These are phyloP conservation scores for Hypomecis punctinalis DNA, from an alignment of 2,888 invertebrate genomes.

Conservation along the genomic window DNA sequence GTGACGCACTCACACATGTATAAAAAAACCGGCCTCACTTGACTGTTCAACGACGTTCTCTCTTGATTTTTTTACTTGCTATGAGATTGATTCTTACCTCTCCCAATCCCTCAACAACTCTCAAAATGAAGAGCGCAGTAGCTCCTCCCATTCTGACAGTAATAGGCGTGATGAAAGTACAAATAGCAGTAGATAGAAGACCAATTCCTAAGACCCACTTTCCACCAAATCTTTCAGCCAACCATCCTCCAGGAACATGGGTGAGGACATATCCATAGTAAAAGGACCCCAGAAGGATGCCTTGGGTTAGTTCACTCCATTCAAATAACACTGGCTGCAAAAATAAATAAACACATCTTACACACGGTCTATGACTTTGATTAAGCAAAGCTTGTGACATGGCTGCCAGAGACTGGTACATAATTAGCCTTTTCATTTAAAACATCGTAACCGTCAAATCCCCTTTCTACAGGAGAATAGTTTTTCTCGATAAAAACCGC, in stretches of 20 bases:
- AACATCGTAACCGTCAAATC: too few species aligned
- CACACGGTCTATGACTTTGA: too few species aligned
- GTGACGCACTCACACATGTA: too few species aligned
- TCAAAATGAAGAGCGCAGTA: slow-evolving; percentile 80
- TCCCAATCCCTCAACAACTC: slow-evolving; percentile 85
- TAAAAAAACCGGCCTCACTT: too few species aligned
- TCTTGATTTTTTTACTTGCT: too few species aligned
- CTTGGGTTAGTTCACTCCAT: slow-evolving; percentile 90
- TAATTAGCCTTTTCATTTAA: too few species aligned
- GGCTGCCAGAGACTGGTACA: too few species aligned
- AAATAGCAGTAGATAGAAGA: slow-evolving; percentile 91
- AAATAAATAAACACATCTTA: slow-evolving; percentile 18
- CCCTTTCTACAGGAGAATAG: too few species aligned
- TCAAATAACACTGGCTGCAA: slow-evolving; percentile 75
- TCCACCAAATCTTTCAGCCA: slow-evolving; percentile 93
- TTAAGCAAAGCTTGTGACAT: too few species aligned
- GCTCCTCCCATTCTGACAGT: slow-evolving; percentile 86
- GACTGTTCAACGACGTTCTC: too few species aligned
- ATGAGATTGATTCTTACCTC: slow-evolving; percentile 88
- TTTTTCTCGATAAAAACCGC: too few species aligned
- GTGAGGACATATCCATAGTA: slow-evolving; percentile 94
- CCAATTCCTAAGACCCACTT: slow-evolving; percentile 93
- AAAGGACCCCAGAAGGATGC: slow-evolving; percentile 91
- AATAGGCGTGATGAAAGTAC: slow-evolving; percentile 92
- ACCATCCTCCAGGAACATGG: slow-evolving; percentile 92